phyloP scores from a whole-genome alignment of 2,797 vertebrate species.

The Spinus pinus region DNA sequence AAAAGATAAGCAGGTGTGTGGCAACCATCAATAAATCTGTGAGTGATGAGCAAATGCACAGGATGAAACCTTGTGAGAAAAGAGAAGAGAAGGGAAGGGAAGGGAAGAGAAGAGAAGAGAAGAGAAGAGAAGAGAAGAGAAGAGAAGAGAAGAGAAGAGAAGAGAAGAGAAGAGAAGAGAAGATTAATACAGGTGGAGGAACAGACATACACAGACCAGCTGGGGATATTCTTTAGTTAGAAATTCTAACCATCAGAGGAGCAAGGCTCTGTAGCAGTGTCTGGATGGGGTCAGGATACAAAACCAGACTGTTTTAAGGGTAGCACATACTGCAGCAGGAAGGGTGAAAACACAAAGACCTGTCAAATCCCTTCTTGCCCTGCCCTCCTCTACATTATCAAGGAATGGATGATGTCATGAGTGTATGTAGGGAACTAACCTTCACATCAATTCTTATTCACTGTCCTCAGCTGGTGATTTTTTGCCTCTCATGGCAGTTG shows the following conservation, averaged over 20 bases:
- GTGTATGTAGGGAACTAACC: rapidly evolving
- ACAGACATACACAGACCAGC: background rate
- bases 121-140: background rate
- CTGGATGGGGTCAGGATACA: background rate
- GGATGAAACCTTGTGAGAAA: background rate
- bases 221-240: background rate
- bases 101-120: background rate
- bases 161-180: background rate
- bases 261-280: background rate
- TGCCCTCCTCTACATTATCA: rapidly evolving
- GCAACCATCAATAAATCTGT: background rate
- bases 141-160: background rate
- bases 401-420: rapidly evolving
- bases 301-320: background rate
- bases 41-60: background rate
- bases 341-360: background rate
- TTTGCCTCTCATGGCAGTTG: background rate
- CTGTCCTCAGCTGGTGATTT: background rate
- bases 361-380: background rate
- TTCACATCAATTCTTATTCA: background rate
- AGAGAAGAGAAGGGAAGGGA: no score
- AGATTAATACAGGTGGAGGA: background rate
- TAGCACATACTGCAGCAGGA: background rate
- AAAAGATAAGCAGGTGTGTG: background rate
- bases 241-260: background rate